Conservation (phyloP, 2,113 vertebrate genomes). For the Phocoena phocoena region DNA sequence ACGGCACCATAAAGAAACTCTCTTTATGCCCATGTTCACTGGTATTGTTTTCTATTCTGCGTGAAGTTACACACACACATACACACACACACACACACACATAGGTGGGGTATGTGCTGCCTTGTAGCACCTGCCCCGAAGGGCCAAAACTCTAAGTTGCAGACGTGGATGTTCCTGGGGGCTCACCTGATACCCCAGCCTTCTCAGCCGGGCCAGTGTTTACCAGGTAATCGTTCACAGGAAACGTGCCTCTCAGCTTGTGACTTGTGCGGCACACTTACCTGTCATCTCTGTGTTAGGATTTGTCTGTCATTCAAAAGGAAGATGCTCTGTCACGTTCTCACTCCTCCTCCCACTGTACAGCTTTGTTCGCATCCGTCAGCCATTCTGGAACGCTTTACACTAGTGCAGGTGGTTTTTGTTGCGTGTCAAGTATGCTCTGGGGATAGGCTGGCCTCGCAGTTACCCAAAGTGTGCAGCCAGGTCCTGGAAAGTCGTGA, state of each 20-base stretch:
- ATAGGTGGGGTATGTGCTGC: rapidly evolving
- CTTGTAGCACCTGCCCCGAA: background rate
- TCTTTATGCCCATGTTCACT: background rate
- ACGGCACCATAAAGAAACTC: background rate
- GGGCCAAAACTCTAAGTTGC: background rate
- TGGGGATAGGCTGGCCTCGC: constrained; percentile 15
- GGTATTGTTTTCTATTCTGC: background rate
- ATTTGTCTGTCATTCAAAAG: background rate
- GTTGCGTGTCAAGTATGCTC: constrained; percentile 28
- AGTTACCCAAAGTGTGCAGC: background rate
- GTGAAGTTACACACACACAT: too few species aligned
- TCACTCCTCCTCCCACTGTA: background rate
- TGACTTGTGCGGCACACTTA: background rate
- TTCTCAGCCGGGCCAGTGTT: background rate
- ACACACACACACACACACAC: background rate
- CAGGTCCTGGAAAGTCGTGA: background rate
- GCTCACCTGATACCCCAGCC: background rate
- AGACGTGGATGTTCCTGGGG: background rate
- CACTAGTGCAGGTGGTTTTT: background rate
- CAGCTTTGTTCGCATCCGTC: background rate
- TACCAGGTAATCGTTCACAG: background rate
- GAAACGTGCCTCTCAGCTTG: background rate
- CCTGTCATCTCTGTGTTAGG: background rate
- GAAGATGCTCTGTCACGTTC: background rate
- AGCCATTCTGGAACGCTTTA: constrained; percentile 33